Base-by-base conservation (phyloP, 2,797 vertebrate species). In the Astyanax mexicanus region DNA sequence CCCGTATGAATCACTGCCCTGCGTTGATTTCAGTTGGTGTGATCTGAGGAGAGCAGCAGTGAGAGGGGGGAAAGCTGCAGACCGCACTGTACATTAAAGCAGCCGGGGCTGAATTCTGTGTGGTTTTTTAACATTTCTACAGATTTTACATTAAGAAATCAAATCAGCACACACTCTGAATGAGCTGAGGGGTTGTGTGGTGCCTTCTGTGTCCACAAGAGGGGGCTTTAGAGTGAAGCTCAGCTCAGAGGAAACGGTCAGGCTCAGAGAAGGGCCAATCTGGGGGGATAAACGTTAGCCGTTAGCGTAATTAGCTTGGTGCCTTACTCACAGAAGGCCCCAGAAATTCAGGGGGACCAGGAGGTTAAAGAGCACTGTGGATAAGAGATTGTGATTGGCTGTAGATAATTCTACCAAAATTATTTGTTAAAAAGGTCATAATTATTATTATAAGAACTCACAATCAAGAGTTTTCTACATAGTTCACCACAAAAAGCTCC, bases 1-100 rank as follows among this genome's bases (percentile, higher is more conserved):
- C 88, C 84, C 85, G 81, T 81, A 85, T 90, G 90, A 91, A 90
- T 92, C 89, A 89, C 77, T 25, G 49, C 65, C 54, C 64, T 54
- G 29, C 32, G 17, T 45, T 40, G 73, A 77, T 83, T 83, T 83
- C 81, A 80, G 67, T 71, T 65, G 57, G 42, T 44, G 75, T 21
- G 66, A 58, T 15, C 42, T 11, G 21, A 4, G 40, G 9, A 64
- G 47, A 45, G 8, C 10, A 37, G 11, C 8, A 37, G n/a, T 55
- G 8, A 55, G 9, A 64, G 40, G 29, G 2, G 23, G 55, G 45
- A 54, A 67, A 12, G 23, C 64, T 58, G 61, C 74, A 27, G 42
- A 23, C 0, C 23, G 17, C 49, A 17, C 13, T 23, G 21, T 9
- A 49, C 8, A 35, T n/a, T 29, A 12, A 2, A 40, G 1, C 47